phyloP scores from a whole-genome alignment of 2,113 vertebrate species.

The Reinhardtius hippoglossoides region DNA sequence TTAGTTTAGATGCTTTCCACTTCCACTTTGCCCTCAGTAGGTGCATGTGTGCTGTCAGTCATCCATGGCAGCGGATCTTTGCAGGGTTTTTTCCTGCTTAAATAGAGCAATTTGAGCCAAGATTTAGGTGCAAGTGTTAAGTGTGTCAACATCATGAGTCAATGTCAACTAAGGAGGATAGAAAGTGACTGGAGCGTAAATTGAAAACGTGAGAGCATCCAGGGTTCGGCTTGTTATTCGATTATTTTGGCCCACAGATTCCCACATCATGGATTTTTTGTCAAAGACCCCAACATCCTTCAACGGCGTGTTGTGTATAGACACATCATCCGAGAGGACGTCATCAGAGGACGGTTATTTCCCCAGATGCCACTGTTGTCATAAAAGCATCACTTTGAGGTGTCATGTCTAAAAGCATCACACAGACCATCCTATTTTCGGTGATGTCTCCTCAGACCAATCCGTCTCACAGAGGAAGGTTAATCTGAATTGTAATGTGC shows the following conservation, averaged over 20 bases:
- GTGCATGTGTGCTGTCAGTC: background rate
- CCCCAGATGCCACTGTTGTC: background rate
- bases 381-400: background rate
- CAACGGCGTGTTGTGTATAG: background rate
- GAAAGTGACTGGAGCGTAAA: background rate
- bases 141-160: background rate
- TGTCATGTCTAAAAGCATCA: background rate
- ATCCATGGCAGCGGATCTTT: background rate
- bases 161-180: background rate
- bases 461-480: background rate
- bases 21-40: background rate
- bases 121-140: background rate
- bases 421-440: background rate
- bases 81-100: background rate
- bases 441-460: background rate
- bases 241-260: background rate
- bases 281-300: background rate
- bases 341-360: background rate
- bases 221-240: background rate
- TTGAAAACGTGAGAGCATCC: too few relatives aligned
- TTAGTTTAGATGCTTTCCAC: background rate
- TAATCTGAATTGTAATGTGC: background rate
- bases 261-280: background rate
- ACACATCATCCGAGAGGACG: background rate
- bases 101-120: background rate